phyloP scores from a whole-genome alignment of 2,797 vertebrate genomes.

The Novumbra hubbsi region DNA sequence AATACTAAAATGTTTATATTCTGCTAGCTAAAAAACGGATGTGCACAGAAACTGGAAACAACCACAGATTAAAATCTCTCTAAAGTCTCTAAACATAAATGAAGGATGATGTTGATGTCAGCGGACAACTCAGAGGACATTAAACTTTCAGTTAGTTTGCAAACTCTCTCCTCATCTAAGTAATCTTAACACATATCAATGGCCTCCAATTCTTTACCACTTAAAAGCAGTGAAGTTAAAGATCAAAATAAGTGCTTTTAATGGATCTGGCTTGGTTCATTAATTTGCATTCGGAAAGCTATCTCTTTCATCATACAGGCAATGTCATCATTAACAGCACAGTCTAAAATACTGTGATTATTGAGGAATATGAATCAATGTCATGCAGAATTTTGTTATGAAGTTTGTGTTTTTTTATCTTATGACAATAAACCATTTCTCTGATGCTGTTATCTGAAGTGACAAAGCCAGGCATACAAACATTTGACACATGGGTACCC shows the following conservation, averaged over 20 bases:
- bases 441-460: too few relatives aligned
- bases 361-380: neutral
- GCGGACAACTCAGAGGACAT: too few relatives aligned
- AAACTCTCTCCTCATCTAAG: neutral
- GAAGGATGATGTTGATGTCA: too few relatives aligned
- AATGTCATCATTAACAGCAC: neutral
- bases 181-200: neutral
- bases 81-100: too few relatives aligned
- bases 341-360: neutral
- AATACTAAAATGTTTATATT: neutral
- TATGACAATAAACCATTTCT: neutral
- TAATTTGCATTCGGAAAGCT: neutral
- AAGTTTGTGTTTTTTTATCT: neutral
- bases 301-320: neutral
- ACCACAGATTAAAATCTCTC: neutral
- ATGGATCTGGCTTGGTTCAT: neutral
- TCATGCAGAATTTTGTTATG: neutral
- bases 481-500: too few relatives aligned
- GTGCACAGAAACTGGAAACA: neutral
- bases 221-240: conserved; percentile 29
- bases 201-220: conserved; percentile 23
- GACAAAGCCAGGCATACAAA: too few relatives aligned
- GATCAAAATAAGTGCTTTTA: conserved; percentile 37
- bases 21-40: neutral
- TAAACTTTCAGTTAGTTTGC: neutral